A percentile compares a stretch with the other conserved stretches of the same genome.
Conservation (phyloP, 1,140 invertebrate species). For the Octopus sinensis region DNA sequence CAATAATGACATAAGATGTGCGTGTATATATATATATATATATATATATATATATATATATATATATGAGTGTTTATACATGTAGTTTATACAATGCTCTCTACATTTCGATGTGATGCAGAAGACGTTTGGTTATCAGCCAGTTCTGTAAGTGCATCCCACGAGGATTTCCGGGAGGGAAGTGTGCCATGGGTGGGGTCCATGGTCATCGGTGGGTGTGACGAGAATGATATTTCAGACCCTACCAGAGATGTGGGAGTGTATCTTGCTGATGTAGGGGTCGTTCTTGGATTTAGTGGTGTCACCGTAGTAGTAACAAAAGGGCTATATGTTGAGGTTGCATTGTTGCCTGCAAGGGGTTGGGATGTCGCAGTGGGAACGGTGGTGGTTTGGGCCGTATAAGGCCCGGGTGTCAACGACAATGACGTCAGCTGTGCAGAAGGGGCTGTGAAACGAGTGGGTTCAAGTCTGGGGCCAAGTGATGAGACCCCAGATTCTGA, state of each 20-base stretch:
- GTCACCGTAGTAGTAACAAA: neutral
- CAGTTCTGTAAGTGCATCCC: constrained; percentile 10
- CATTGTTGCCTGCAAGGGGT: neutral
- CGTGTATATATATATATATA: too few relatives aligned
- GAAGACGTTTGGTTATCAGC: neutral
- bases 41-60: too few relatives aligned
- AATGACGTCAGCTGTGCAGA: too few relatives aligned
- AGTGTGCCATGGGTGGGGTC: neutral
- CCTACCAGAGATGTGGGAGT: neutral
- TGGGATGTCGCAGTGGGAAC: neutral
- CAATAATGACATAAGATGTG: too few relatives aligned
- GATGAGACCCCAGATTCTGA: neutral
- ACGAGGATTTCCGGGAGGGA: neutral
- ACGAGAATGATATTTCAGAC: neutral
- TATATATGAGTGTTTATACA: too few relatives aligned
- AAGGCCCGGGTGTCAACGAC: neutral
- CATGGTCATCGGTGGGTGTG: neutral
- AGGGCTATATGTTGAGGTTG: neutral
- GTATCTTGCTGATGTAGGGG: neutral
- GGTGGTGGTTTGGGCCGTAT: neutral
- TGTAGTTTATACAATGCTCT: neutral
- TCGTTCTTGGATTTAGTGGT: neutral
- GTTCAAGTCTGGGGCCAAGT: too few relatives aligned
- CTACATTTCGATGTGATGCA: neutral
- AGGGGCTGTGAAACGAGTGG: too few relatives aligned